Base-by-base conservation (phyloP, 2,888 invertebrate genomes). In the Andrena camellia region DNA sequence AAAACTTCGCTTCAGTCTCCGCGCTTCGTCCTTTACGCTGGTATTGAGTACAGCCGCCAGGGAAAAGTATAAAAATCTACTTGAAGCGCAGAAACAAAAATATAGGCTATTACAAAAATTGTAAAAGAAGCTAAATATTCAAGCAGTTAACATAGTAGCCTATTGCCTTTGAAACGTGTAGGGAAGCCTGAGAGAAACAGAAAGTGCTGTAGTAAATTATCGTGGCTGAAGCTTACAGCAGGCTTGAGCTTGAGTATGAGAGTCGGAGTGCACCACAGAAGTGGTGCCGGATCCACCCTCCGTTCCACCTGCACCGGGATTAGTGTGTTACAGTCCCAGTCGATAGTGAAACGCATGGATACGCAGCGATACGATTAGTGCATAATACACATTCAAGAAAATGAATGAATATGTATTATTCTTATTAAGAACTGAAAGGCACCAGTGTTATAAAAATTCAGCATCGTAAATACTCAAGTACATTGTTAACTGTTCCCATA, bases 251-350 rank as follows among this genome's bases (percentile, higher is more conserved):
- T 93, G 92, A 87, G 90, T 86, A 89, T 91, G 92, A 91, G 92
- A 91, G 87, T 94, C 90, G 90, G 86, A 91, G 90, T 91, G 91
- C 91, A 92, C 91, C 91, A 91, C 89, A 92, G 92, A 91, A 92
- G 92, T 92, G 91, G 91, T 90, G 89, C 90, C 89, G 89, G 91
- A 88, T 87, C 91, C 93, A 92, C 90, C 91, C 90, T 92, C 91
- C 88, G 90, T 92, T 92, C 91, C 93, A 93, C 93, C 94, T 93
- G 93, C 92, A 93, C 93, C 93, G 90, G 91, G 89, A 93, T 93
- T 92, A 93, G 93, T 93, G 90, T 91, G 92, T 93, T 93, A 93
- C 76, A 89, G 81, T 90, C 88, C 89, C 90, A 91, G 89, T 90
- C 81, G 85, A 89, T 78, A 50, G n/a, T 81, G 78, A 85, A 85